Evolutionary conservation across 2,797 vertebrate species (phyloP), one percentile per base, ranked within the genome.

Genomic region (Labroides dimidiatus): DNA sequence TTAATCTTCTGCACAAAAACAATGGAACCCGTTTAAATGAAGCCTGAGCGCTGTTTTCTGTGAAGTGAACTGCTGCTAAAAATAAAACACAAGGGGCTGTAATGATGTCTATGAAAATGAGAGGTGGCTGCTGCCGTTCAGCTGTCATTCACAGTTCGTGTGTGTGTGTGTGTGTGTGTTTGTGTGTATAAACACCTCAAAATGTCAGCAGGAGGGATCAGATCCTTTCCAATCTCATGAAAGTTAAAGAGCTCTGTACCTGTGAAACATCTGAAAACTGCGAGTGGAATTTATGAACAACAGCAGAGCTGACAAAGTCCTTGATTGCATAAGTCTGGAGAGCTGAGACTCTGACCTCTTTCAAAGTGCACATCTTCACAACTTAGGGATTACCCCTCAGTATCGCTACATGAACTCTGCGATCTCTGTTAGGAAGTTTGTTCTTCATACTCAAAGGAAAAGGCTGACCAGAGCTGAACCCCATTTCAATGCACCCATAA

Each of bases 371-470:
- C 66, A 59, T 41, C 80, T 57, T 41, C 84, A 75, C 77, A 85
- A 78, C 56, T 59, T 23, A 47, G 80, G 86, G 76, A 91, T 87
- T 83, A 62, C 50, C 83, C 78, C 58, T 50, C 42, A 37, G 23
- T 45, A 3, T 45, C n/a, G 60, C 47, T 37, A 24, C 49, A 69
- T 63, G 43, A 66, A 33, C 30, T 33, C 5, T 47, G 23, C n/a
- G n/a, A 14, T 58, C 43, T 39, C 45, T 54, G 60, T 69, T 37
- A 1, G 20, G 5, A n/a, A 48, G 2, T 19, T 21, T 14, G 45
- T 47, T 72, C 37, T 33, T 33, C 30, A 5, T 10, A 45, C 51
- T 48, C 8, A 64, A 56, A 69, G 12, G 15, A 50, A 12, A 64
- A n/a, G 7, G 41, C 4, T 63, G 33, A 69, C 37, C n/a, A 23